Base-by-base conservation (phyloP, 2,113 vertebrate species). In the Azemiops feae region DNA sequence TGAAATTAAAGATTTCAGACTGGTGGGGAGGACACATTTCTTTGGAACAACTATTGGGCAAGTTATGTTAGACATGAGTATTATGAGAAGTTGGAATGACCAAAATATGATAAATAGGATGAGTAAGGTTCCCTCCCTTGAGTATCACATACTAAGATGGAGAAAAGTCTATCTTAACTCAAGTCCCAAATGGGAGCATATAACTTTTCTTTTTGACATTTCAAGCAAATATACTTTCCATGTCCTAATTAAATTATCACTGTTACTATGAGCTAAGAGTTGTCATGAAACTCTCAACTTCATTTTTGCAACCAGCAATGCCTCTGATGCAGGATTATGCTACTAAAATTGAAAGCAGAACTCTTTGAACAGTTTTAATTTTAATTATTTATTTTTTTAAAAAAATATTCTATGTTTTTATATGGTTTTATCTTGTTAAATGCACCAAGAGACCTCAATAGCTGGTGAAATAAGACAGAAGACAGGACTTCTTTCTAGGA, bases 1-100 rank as follows among this genome's bases (percentile, higher is more conserved):
- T 93, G 39, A 95, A 53, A 69, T 91, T 60, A 92, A 74, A 90
- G 88, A 93, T 89, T 93, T 93, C 89, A 53, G 94, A 88, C 34
- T 89, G 57, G 60, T 18, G 27, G 3, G 7, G 34, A 27, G 25
- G 4, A 93, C 39, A 50, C 10, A 3, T 87, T 92, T 90, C 85
- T 50, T 90, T 55, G 54, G 85, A 96, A 8, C 57, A 87, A 53
- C 89, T 4, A 90, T n/a, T 94, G 95, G 94, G 89, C 50, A 54
- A 95, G 39, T 20, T 89, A 58, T 43, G 11, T 8, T 60, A 58
- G 92, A 89, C 92, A 57, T 89, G 25, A n/a, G 5, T 43, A 53
- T n/a, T 55, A 55, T 52, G 69, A 89, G 45, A 94, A 92, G 6
- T 16, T 90, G 47, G 69, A 89, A 12, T 54, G 52, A n/a, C 3